Evolutionary conservation across 2,888 invertebrate genomes (phyloP).

Genomic region (Diabrotica balteata): DNA sequence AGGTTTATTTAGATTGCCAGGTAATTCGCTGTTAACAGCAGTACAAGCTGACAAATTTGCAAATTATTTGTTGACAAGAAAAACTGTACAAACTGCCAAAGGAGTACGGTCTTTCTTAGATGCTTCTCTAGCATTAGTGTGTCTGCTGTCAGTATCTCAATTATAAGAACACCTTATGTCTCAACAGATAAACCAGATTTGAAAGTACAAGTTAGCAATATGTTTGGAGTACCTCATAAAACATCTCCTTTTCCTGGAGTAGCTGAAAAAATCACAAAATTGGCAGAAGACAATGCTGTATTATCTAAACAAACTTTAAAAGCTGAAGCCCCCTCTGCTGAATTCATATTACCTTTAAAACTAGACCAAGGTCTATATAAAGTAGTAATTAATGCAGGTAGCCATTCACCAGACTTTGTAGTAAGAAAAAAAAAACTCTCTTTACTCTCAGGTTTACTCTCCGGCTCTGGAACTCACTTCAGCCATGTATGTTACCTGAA

Average conservation of each 20-base stretch:
- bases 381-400: conserved; percentile 76
- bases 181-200: conserved; percentile 73
- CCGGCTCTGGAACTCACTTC: too few species aligned
- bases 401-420: conserved; percentile 61
- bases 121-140: conserved; percentile 72
- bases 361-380: conserved; percentile 86
- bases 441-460: conserved; percentile 76
- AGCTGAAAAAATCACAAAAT: conserved; percentile 77
- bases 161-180: conserved; percentile 81
- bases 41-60: conserved; percentile 86
- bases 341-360: conserved; percentile 81
- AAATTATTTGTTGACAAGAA: conserved; percentile 83
- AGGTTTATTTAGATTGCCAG: conserved; percentile 63
- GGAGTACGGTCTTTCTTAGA: conserved; percentile 84
- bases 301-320: conserved; percentile 71
- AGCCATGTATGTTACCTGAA: too few species aligned
- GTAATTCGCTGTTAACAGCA: conserved; percentile 73
- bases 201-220: conserved; percentile 72
- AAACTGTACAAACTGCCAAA: conserved; percentile 85
- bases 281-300: conserved; percentile 77
- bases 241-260: conserved; percentile 75
- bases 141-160: conserved; percentile 83
- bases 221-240: conserved; percentile 74
- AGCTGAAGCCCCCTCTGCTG: conserved; percentile 67
- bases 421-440: too few species aligned